Evolutionary conservation across 2,888 invertebrate species (phyloP), one percentile per base, ranked within the genome.

Genomic region (Drosophila lutescens): DNA sequence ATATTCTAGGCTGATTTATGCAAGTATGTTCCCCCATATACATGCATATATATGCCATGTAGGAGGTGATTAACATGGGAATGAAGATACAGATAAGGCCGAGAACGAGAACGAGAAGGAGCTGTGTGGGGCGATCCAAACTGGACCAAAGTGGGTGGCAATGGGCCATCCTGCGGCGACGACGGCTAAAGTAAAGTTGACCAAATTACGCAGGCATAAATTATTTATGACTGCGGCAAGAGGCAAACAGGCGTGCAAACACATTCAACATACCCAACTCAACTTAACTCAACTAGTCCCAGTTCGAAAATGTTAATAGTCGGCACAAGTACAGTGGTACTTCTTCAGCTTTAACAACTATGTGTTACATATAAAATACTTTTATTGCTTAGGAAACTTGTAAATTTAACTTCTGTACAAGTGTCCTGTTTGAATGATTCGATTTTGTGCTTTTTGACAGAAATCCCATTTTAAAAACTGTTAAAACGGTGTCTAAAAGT

Each of bases 201-300:
- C 83, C 83, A 84, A 88, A 84, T 87, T 82, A 79, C 78, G 76
- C 68, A 74, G 76, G 73, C 86, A 85, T 85, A 87, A 89, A 85
- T 85, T 78, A 85, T 85, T 89, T 85, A 85, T 89, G 83, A 76
- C 78, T 85, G 78, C 88, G 83, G 60, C 80, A 66, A 60, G 69
- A 54, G 59, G 56, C 62, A 76, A 81, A 79, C 86, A 79, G 50
- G 60, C 70, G 50, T 80, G 84, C 61, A 71, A 82, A 82, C 74
- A 80, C 55, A 69, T 61, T 47, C 74, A 55, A 43, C 71, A 70
- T 40, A 23, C 61, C 36, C 51, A 36, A 57, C 54, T 51, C 50
- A 40, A 55, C 46, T 43, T 47, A 41, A 50, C 55, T 58, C 57
- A 59, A 59, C 56, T 68, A 50, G 50, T 32, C 68, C 50, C 56